Evolutionary conservation across 2,888 invertebrate species (phyloP), one percentile per base, ranked within the genome.

Genomic region (Eupithecia tripunctaria): DNA sequence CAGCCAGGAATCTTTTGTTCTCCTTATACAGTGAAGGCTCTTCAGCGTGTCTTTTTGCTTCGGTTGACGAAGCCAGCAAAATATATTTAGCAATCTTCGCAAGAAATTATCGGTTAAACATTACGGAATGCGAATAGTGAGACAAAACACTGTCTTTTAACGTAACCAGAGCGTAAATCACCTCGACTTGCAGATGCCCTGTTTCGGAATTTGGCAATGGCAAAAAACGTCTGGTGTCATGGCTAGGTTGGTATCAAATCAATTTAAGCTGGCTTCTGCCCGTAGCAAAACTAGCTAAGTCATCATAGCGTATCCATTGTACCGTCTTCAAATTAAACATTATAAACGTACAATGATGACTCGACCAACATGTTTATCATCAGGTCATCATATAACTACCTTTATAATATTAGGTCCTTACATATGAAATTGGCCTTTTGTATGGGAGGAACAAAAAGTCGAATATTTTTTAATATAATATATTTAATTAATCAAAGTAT

Each of bases 1-100:
- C 88, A 88, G 82, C 75, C 73, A 77, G 76, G 78, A 76, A 80
- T 81, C 85, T 85, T 83, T 87, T 88, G 86, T 88, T 81, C 83
- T 60, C 81, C 81, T 71, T 76, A 78, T 79, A 78, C 82, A 84
- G 81, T 78, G 79, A 84, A 82, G 82, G 83, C 84, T 81, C 83
- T 85, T 79, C 78, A 78, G 78, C 70, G 67, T 76, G 78, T 73
- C 67, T 75, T 81, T 84, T 80, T 84, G 82, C 79, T 80, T 81
- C 82, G 80, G 7, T 80, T 78, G 77, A 80, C 68, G 73, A 78
- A 80, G 59, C 71, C 65, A 70, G 70, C 21, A 76, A 60, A 71
- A 67, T 67, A 47, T 59, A 0, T 32, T 14, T 21, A 43, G 43
- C 29, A 47, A 62, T 36, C 14, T 32, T 68, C 32, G 18, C 27